A percentile compares a stretch with the other conserved stretches of the same genome.
Conservation (phyloP, 2,888 invertebrate species). For the Thera obeliscata region DNA sequence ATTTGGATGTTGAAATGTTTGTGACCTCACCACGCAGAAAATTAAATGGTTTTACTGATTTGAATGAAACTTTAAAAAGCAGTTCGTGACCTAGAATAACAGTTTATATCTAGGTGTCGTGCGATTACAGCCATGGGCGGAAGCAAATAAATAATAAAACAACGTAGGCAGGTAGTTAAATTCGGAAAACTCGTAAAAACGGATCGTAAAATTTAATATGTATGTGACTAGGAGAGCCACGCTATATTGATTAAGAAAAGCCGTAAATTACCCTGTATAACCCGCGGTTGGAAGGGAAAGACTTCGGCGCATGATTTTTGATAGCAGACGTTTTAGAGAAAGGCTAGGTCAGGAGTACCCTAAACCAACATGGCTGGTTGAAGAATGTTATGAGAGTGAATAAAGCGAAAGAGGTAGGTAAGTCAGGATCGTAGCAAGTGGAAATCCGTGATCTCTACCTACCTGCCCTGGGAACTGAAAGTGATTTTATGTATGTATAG, state of each 20-base stretch:
- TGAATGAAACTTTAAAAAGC: not conserved
- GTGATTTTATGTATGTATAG: too few relatives aligned
- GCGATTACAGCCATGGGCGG: not conserved
- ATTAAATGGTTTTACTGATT: not conserved
- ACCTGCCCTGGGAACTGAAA: too few relatives aligned
- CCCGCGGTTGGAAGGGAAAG: too few relatives aligned
- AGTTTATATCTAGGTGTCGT: not conserved
- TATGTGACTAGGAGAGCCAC: slow-evolving; percentile 17
- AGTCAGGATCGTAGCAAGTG: too few relatives aligned
- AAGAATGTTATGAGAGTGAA: too few relatives aligned
- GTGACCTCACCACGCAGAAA: not conserved
- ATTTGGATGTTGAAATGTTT: not conserved
- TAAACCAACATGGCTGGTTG: too few relatives aligned
- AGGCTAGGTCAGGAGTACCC: too few relatives aligned
- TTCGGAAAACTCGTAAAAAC: slow-evolving; percentile 25
- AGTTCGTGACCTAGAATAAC: not conserved
- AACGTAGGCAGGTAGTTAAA: slow-evolving; percentile 11
- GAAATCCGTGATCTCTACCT: too few relatives aligned
- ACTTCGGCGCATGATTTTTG: too few relatives aligned
- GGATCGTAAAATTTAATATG: slow-evolving; percentile 29
- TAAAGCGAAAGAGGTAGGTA: too few relatives aligned
- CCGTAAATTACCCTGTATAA: too few relatives aligned
- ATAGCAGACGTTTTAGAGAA: too few relatives aligned
- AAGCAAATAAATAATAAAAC: slow-evolving; percentile 13
- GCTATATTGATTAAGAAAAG: slow-evolving; percentile 15